Percentiles rank a stretch among this genome's conserved stretches.
These are phyloP conservation scores for Aphodius granarius DNA, from an alignment of 2,888 invertebrate species.

Conservation along the genomic window DNA sequence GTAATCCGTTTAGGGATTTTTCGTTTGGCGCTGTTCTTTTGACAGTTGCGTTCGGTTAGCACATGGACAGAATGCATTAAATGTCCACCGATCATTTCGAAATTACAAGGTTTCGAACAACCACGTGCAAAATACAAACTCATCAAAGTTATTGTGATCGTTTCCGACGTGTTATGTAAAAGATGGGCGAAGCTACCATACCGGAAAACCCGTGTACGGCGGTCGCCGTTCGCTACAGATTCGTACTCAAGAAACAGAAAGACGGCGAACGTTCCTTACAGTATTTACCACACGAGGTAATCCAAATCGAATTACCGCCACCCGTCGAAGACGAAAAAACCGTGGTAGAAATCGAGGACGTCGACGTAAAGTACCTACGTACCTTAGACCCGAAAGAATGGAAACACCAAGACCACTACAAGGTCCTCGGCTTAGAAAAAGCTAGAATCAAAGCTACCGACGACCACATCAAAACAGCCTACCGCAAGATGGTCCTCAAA, in stretches of 20 bases:
- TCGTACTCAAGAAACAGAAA: constrained; percentile 43
- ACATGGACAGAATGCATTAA: constrained; percentile 8
- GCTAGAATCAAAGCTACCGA: constrained; percentile 84
- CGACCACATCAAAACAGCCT: constrained; percentile 92
- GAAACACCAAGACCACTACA: constrained; percentile 98
- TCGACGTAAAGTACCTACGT: constrained; percentile 78
- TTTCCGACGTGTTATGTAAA: constrained; percentile 33
- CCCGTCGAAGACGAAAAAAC: constrained; percentile 34
- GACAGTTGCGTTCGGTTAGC: constrained; percentile 14
- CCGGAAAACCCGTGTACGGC: constrained; percentile 42
- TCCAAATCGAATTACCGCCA: constrained; percentile 43
- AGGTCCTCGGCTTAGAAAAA: constrained; percentile 86
- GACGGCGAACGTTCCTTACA: constrained; percentile 43
- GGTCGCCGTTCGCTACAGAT: constrained; percentile 49
- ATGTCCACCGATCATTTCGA: background rate
- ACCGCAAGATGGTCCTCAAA: constrained; percentile 84
- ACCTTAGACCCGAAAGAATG: constrained; percentile 94
- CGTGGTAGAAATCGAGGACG: constrained; percentile 48
- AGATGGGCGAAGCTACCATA: constrained; percentile 48
- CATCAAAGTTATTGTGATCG: background rate
- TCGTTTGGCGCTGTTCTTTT: constrained; percentile 5
- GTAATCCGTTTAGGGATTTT: background rate
- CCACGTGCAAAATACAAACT: background rate
- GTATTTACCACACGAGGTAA: constrained; percentile 48
- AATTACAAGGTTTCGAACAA: background rate